Evolutionary conservation across 2,113 vertebrate genomes (phyloP).

Genomic region (Eurystomus gularis): DNA sequence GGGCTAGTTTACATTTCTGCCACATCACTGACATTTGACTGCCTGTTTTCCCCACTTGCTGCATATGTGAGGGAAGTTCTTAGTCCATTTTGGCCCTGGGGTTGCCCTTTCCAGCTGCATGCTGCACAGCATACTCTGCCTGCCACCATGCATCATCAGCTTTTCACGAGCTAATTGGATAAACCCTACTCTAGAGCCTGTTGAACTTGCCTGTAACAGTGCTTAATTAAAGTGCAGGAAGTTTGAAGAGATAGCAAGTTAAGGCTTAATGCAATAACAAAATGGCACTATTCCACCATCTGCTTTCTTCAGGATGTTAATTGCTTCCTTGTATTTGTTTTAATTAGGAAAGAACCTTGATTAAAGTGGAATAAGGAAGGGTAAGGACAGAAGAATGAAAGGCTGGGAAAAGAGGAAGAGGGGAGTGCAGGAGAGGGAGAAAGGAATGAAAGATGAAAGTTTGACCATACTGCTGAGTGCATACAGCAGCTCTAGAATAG

Average conservation of each 20-base stretch:
- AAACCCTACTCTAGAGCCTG: slow-evolving; percentile 69
- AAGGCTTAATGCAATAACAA: slow-evolving; percentile 71
- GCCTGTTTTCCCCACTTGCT: neutral
- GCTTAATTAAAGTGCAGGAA: slow-evolving; percentile 81
- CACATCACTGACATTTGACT: neutral
- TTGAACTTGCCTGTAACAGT: slow-evolving; percentile 70
- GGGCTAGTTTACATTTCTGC: neutral
- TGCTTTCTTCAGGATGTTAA: slow-evolving; percentile 75
- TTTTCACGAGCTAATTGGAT: slow-evolving; percentile 71
- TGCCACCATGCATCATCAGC: slow-evolving; percentile 24
- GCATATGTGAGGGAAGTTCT: neutral
- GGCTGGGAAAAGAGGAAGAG: neutral
- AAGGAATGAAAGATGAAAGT: neutral
- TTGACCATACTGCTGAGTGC: neutral
- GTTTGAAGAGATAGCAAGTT: slow-evolving; percentile 78
- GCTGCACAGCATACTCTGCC: slow-evolving; percentile 3
- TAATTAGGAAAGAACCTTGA: slow-evolving; percentile 78
- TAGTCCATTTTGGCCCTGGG: neutral
- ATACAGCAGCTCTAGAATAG: neutral
- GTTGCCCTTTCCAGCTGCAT: neutral
- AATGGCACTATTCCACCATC: slow-evolving; percentile 76
- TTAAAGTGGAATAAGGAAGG: slow-evolving; percentile 66
- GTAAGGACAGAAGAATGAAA: slow-evolving; percentile 27
- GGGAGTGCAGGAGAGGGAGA: neutral
- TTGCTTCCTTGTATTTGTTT: slow-evolving; percentile 82